These are phyloP conservation scores for Xylocopa sonorina DNA, from an alignment of 1,140 invertebrate genomes.

Conservation along the genomic window DNA sequence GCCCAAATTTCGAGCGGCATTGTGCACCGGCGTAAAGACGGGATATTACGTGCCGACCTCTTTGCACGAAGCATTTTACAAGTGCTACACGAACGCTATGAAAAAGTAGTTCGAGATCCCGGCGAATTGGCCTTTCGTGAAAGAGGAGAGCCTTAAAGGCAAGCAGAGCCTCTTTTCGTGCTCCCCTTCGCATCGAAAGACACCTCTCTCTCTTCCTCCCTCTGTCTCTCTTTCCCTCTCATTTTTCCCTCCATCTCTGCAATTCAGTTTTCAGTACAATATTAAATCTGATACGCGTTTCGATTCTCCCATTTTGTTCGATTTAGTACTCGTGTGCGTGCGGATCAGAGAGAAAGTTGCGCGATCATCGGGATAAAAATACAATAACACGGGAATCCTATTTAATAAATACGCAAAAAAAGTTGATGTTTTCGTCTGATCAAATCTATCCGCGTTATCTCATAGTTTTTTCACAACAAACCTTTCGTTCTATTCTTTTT, in stretches of 20 bases:
- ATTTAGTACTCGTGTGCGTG: neutral
- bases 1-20: conserved; percentile 28
- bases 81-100: neutral
- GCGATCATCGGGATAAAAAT: neutral
- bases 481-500: neutral
- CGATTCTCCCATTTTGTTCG: neutral
- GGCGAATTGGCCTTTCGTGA: conserved; percentile 5
- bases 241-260: too few relatives aligned
- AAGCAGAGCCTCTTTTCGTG: neutral
- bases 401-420: neutral
- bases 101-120: conserved; percentile 35
- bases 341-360: neutral
- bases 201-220: neutral
- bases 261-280: too few relatives aligned
- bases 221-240: too few relatives aligned
- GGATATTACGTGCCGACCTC: conserved; percentile 7
- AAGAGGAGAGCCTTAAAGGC: neutral
- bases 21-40: neutral
- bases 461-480: neutral
- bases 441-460: neutral
- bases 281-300: conserved; percentile 7
- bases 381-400: neutral
- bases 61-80: conserved; percentile 23
- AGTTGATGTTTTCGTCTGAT: neutral
- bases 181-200: neutral